Evolutionary conservation across 2,113 vertebrate genomes (phyloP).

Genomic region (Sitta europaea): DNA sequence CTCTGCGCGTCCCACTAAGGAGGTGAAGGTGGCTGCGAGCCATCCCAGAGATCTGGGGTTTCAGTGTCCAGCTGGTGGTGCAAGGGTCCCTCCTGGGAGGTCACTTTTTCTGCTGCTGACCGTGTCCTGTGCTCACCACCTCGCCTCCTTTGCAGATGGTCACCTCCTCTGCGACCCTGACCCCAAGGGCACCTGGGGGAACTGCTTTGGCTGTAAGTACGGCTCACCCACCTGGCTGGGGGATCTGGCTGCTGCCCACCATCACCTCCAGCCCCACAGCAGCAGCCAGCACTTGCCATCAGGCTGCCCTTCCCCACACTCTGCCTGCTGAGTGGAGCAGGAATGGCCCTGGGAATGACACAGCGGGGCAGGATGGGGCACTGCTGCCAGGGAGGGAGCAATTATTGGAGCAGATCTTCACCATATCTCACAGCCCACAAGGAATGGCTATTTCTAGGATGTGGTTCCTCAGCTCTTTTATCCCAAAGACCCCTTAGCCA

Average conservation of each 20-base stretch:
- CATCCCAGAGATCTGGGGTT: neutral
- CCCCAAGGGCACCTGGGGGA: slow-evolving; percentile 76
- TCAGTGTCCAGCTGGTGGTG: neutral
- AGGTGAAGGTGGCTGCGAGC: neutral
- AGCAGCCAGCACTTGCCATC: fast-evolving
- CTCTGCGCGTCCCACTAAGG: neutral
- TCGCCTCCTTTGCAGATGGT: slow-evolving; percentile 67
- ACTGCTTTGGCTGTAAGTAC: slow-evolving; percentile 86
- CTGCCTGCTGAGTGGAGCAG: fast-evolving
- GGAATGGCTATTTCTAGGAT: neutral
- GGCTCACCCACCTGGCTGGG: fast-evolving
- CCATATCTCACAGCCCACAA: neutral
- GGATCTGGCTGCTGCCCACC: neutral
- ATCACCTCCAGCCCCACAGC: neutral
- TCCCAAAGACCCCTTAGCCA: neutral
- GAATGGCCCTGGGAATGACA: neutral
- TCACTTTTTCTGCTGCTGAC: fast-evolving
- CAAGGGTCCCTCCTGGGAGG: neutral
- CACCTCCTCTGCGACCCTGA: slow-evolving; percentile 75
- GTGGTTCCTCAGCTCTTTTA: neutral
- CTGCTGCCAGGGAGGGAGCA: neutral
- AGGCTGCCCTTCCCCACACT: neutral
- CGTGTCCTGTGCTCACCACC: fast-evolving
- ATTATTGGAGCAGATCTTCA: neutral
- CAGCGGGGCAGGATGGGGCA: neutral